These are phyloP conservation scores for Patella pellucida DNA, from an alignment of 2,888 invertebrate species.

Conservation along the genomic window DNA sequence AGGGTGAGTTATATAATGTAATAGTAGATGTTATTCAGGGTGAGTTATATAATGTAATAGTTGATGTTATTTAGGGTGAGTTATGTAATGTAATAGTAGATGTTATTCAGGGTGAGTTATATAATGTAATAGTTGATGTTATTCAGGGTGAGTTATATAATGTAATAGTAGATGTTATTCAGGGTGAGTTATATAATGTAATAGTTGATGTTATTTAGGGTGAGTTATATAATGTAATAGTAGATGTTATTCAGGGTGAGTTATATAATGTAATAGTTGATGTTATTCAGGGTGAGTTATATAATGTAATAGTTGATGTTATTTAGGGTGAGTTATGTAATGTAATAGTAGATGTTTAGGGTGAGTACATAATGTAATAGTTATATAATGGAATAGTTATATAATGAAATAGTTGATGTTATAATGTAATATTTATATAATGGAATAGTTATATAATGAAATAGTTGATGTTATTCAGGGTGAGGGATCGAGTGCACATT, in stretches of 20 bases:
- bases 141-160: too few relatives aligned
- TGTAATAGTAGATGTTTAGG: constrained; percentile 73
- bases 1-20: too few relatives aligned
- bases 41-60: constrained; percentile 92
- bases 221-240: constrained; percentile 92
- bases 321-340: constrained; percentile 80
- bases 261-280: constrained; percentile 92
- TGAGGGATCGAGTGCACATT: not conserved
- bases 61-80: constrained; percentile 89
- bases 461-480: not conserved
- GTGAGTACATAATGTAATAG: constrained; percentile 75
- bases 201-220: constrained; percentile 90
- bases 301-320: constrained; percentile 89
- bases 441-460: not conserved
- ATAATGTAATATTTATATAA: not conserved
- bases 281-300: constrained; percentile 78
- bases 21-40: constrained; percentile 90
- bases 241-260: constrained; percentile 89
- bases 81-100: constrained; percentile 92
- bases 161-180: constrained; percentile 90
- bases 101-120: constrained; percentile 88
- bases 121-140: constrained; percentile 90
- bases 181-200: too few relatives aligned
- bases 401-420: not conserved
- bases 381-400: too few relatives aligned